phyloP scores from a whole-genome alignment of 2,888 invertebrate species.

The Agriopis aurantiaria region DNA sequence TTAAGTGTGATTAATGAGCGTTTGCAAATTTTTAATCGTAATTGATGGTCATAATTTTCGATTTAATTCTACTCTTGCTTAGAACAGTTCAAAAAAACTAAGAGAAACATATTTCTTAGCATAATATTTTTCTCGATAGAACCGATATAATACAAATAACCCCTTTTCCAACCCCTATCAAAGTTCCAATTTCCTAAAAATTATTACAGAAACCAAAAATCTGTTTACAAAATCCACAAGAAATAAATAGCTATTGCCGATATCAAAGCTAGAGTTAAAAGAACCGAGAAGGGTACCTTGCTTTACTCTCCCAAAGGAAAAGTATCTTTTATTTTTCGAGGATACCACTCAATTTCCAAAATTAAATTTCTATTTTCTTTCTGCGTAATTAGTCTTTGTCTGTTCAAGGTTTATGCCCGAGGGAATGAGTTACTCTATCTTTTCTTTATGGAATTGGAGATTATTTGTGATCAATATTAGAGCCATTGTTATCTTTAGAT shows the following conservation, averaged over 20 bases:
- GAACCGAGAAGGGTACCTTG: constrained; percentile 16
- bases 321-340: constrained; percentile 37
- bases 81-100: not conserved
- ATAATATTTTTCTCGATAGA: not conserved
- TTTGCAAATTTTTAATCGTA: constrained; percentile 7
- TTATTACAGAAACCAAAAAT: constrained; percentile 21
- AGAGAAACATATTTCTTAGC: not conserved
- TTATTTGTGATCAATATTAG: constrained; percentile 11
- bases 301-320: constrained; percentile 28
- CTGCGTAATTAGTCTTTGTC: constrained; percentile 53
- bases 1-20: constrained; percentile 1
- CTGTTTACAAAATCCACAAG: constrained; percentile 14
- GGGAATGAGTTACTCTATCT: constrained; percentile 37
- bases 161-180: constrained; percentile 2
- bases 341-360: constrained; percentile 42
- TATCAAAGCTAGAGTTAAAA: constrained; percentile 31
- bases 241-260: constrained; percentile 23
- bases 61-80: not conserved
- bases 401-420: constrained; percentile 32
- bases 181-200: constrained; percentile 33
- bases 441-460: constrained; percentile 17
- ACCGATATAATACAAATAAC: constrained; percentile 1
- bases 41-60: not conserved
- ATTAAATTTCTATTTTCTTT: constrained; percentile 53
- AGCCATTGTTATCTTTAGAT: not conserved